Evolutionary conservation across 2,113 vertebrate species (phyloP), one percentile per base, ranked within the genome.

Genomic region (Platichthys flesus): DNA sequence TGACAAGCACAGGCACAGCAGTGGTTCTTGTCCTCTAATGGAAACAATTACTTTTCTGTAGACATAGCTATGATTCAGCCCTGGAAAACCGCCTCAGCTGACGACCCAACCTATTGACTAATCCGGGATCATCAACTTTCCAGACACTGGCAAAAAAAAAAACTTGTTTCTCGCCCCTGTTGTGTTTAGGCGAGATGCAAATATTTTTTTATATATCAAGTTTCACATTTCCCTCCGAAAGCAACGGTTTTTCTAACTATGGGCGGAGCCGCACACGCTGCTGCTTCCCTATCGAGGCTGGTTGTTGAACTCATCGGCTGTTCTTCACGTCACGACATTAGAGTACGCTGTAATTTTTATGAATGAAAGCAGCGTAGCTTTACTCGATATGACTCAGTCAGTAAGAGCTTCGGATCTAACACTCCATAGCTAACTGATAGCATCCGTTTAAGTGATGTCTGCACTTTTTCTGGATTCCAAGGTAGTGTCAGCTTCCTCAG

Each of bases 31-130:
- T 26, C 26, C 57, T 55, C 45, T 51, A 9, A 31, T 76, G 79
- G 78, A 89, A 89, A 90, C 76, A 81, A 82, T 81, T 78, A 77
- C 51, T 78, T 74, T 72, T 85, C 79, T 87, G 78, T 87, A 23
- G 35, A 4, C 28, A 7, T 56, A 21, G 71, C 70, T 42, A 20
- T 74, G 75, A 78, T 74, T 88, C 66, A 72, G 69, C 51, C 42
- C 56, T 47, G 58, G 68, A 49, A 45, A 78, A 89, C 51, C 24
- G 42, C 58, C 60, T 63, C 40, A 61, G 62, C 77, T 82, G 64
- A 71, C 51, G 64, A 12, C 57, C 26, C 24, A 78, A 69, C 15
- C 4, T 24, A 63, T 58, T 86, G 54, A 52, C 47, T 42, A 60
- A 35, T 55, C 65, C 37, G 1, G 2, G 21, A 42, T 83, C 26